phyloP scores from a whole-genome alignment of 2,888 invertebrate species.

The Tachina grossa region DNA sequence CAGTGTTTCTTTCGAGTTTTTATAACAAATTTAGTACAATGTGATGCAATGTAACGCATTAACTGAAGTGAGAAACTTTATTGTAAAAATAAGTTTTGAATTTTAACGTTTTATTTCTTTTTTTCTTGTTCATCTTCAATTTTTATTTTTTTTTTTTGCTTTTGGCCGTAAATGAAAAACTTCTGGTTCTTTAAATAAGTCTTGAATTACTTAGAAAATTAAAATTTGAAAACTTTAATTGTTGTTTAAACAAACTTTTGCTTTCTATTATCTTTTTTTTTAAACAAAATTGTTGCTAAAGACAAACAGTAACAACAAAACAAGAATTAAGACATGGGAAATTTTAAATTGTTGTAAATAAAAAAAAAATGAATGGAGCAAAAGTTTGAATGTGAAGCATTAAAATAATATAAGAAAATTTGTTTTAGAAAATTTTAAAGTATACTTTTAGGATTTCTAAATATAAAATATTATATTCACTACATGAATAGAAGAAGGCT shows the following conservation, averaged over 20 bases:
- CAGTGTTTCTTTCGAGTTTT: not conserved
- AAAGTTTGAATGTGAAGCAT: too few relatives aligned
- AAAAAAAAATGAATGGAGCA: too few relatives aligned
- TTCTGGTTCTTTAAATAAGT: slow-evolving; percentile 38
- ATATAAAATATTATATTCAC: too few relatives aligned
- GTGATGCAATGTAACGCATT: slow-evolving; percentile 42
- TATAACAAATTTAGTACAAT: slow-evolving; percentile 1
- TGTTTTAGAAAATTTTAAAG: too few relatives aligned
- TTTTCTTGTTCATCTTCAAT: not conserved
- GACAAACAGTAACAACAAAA: not conserved
- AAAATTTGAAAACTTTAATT: slow-evolving; percentile 49
- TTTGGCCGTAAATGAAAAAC: slow-evolving; percentile 8
- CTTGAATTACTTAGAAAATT: slow-evolving; percentile 46
- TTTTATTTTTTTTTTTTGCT: not conserved
- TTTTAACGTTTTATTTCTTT: slow-evolving; percentile 22
- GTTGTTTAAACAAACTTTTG: slow-evolving; percentile 39
- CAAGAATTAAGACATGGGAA: not conserved
- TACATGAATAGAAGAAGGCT: too few relatives aligned
- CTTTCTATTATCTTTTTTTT: slow-evolving; percentile 11
- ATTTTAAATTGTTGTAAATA: too few relatives aligned
- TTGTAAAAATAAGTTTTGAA: slow-evolving; percentile 46
- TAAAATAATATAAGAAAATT: too few relatives aligned
- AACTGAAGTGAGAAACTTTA: slow-evolving; percentile 43
- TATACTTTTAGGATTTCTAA: too few relatives aligned
- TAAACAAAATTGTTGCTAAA: too few relatives aligned